phyloP scores from a whole-genome alignment of 2,113 vertebrate genomes.

The Eira barbara region DNA sequence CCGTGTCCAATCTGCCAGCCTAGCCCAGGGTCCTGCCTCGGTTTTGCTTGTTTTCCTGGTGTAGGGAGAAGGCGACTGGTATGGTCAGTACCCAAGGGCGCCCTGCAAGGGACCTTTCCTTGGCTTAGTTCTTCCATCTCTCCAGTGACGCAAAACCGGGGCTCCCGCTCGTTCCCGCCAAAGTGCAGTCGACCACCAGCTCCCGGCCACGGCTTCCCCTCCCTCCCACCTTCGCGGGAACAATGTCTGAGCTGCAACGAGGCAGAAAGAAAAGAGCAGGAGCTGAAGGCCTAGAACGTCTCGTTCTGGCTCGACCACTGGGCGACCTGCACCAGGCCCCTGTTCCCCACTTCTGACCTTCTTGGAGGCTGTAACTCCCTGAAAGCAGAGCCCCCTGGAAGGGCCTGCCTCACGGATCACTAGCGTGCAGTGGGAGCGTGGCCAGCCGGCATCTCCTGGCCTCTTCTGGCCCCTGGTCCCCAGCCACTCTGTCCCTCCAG shows the following conservation, averaged over 20 bases:
- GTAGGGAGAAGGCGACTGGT: neutral
- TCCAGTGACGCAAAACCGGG: neutral
- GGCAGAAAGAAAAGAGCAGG: neutral
- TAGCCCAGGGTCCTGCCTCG: neutral
- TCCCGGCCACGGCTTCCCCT: neutral
- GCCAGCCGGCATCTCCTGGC: neutral
- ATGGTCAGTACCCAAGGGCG: neutral
- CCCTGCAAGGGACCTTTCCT: neutral
- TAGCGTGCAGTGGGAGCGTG: fast-evolving
- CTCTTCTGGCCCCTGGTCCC: neutral
- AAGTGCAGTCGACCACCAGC: neutral
- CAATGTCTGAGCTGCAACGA: neutral
- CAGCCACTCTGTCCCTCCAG: neutral
- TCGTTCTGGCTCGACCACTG: neutral
- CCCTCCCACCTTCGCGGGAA: neutral
- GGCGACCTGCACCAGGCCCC: neutral
- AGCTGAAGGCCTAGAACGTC: neutral
- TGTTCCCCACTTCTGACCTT: neutral
- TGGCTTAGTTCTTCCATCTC: neutral
- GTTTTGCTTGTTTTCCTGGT: neutral
- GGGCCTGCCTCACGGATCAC: neutral
- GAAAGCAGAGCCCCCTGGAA: neutral
- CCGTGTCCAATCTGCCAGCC: neutral
- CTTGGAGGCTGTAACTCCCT: neutral
- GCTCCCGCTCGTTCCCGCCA: neutral